Evolutionary conservation across 2,888 invertebrate species (phyloP), one percentile per base, ranked within the genome.

Genomic region (Cantharis flavilabris): DNA sequence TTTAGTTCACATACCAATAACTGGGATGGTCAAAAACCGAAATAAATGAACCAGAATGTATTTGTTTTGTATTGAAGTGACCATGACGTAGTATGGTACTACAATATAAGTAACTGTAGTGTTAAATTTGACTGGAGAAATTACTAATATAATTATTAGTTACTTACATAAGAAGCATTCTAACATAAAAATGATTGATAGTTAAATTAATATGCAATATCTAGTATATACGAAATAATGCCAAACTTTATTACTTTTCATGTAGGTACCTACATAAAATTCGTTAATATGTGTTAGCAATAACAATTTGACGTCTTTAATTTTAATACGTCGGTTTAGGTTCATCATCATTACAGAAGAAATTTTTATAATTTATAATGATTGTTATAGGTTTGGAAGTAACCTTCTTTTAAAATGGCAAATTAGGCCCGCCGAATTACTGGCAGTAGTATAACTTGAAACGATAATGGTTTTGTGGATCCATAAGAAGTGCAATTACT

Each of bases 191-290:
- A 13, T 67, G 65, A 67, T 67, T 67, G 65, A 67, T 67, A 67
- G 65, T 67, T 67, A 67, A 67, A 67, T 67, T 67, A 67, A 67
- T 67, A 67, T 67, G 65, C 65, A 67, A 67, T 26, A 67, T 67
- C 65, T 67, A 23, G 20, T 49, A 49, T 49, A 26, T 67, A 67
- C 65, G 65, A 67, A 67, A 67, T 18, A 67, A 67, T 18, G 65
- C 65, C 65, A 67, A 67, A 67, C 23, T 67, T 67, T 67, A 67
- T 67, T 67, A 67, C 65, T 67, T 67, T 67, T 26, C 65, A 23
- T 67, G 49, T 26, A 26, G 26, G 26, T 49, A 49, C 65, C 18
- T 23, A 67, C 65, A 67, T 23, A 67, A 67, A 67, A 23, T 67
- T 67, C 26, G 16, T 18, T 67, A 67, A 67, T 67, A n/a, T n/a